Evolutionary conservation across 2,113 vertebrate genomes (phyloP).

Genomic region (Tetrao urogallus): DNA sequence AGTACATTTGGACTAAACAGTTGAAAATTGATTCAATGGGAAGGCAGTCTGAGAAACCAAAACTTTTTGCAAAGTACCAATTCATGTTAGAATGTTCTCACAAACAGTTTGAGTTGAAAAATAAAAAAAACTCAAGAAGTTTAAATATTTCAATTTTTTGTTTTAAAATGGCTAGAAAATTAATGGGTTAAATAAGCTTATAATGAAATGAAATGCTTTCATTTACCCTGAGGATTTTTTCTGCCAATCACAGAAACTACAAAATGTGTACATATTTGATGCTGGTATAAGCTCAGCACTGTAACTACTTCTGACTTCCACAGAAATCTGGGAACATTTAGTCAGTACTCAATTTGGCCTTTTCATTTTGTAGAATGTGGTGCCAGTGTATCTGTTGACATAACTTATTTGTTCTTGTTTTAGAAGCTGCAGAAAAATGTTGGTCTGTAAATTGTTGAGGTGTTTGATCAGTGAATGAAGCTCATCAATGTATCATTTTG

Average conservation of each 20-base stretch:
- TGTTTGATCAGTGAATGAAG: slow-evolving; percentile 35
- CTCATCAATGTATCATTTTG: slow-evolving; percentile 25
- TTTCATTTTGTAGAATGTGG: not conserved
- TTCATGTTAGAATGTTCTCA: not conserved
- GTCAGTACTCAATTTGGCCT: not conserved
- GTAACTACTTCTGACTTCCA: not conserved
- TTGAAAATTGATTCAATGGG: not conserved
- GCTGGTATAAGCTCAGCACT: not conserved
- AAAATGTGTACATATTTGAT: not conserved
- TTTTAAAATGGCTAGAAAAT: slow-evolving; percentile 50
- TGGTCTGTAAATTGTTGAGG: slow-evolving; percentile 14
- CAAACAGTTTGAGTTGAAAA: slow-evolving; percentile 24
- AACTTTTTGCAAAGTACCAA: slow-evolving; percentile 14
- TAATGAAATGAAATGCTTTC: not conserved
- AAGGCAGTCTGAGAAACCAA: slow-evolving; percentile 24
- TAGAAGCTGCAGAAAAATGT: slow-evolving; percentile 20
- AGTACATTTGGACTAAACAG: not conserved
- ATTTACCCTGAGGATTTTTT: not conserved
- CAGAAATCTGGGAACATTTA: slow-evolving; percentile 23
- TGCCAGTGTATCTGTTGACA: slow-evolving; percentile 32
- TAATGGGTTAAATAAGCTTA: slow-evolving; percentile 34
- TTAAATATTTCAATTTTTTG: slow-evolving; percentile 4
- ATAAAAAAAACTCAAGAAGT: not conserved
- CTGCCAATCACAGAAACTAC: not conserved
- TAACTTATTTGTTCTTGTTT: slow-evolving; percentile 62